Evolutionary conservation across 1,140 invertebrate species (phyloP).

Genomic region (Globodera ellingtonae): DNA sequence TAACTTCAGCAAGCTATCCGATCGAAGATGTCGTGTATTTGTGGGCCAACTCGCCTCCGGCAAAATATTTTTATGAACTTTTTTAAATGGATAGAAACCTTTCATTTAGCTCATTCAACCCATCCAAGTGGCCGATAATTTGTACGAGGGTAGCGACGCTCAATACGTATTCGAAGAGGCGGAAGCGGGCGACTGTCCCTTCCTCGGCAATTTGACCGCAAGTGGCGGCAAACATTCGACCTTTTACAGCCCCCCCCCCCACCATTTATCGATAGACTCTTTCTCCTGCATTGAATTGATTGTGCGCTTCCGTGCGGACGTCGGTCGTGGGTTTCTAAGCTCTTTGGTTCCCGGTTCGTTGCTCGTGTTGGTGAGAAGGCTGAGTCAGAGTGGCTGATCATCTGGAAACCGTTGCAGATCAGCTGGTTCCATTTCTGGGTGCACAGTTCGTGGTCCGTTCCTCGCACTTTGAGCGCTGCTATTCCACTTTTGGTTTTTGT

Average conservation of each 20-base stretch:
- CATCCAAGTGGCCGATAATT: conserved; percentile 54
- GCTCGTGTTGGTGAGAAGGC: conserved; percentile 34
- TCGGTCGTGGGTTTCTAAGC: conserved; percentile 24
- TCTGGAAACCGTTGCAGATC: conserved; percentile 25
- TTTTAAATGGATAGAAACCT: background rate
- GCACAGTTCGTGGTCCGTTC: conserved; percentile 59
- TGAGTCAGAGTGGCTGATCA: background rate
- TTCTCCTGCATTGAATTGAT: conserved; percentile 31
- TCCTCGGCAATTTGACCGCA: conserved; percentile 23
- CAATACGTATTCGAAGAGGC: conserved; percentile 31
- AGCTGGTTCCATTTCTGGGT: conserved; percentile 62
- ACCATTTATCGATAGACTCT: background rate
- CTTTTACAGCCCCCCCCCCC: background rate
- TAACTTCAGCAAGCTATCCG: conserved; percentile 52
- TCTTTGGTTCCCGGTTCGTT: conserved; percentile 55
- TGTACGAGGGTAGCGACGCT: conserved; percentile 39
- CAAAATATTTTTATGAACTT: background rate
- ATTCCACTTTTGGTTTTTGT: conserved; percentile 61
- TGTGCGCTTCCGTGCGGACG: conserved; percentile 15
- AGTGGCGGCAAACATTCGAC: background rate
- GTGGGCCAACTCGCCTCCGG: conserved; percentile 63
- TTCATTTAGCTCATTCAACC: conserved; percentile 43
- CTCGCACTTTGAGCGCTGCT: conserved; percentile 56
- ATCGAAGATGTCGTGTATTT: conserved; percentile 63
- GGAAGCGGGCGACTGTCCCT: conserved; percentile 24